phyloP scores from a whole-genome alignment of 2,888 invertebrate species.

The Chloromyia formosa region DNA sequence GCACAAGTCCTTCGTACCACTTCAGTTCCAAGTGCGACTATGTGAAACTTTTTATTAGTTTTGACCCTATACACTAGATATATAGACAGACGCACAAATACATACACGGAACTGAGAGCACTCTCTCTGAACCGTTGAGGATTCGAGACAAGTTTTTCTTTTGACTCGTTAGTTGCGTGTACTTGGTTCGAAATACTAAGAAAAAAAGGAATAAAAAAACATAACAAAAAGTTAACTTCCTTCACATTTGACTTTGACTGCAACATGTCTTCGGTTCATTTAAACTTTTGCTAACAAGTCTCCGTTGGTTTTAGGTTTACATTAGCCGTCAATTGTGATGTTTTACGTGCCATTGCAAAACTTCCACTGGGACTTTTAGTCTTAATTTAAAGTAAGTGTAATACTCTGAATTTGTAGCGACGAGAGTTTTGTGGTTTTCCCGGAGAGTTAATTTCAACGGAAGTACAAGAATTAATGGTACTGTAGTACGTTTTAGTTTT shows the following conservation, averaged over 20 bases:
- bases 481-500: no score
- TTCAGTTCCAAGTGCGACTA: conserved; percentile 33
- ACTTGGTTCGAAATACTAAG: no score
- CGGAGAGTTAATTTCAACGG: no score
- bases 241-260: neutral
- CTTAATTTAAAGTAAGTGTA: no score
- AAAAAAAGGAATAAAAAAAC: no score
- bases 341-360: neutral
- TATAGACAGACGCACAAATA: neutral
- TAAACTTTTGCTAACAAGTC: conserved; percentile 29
- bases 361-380: no score
- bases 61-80: conserved; percentile 25
- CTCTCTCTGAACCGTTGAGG: conserved; percentile 2
- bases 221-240: no score
- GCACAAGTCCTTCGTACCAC: neutral
- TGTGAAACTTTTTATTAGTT: conserved; percentile 42
- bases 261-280: conserved; percentile 41
- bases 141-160: conserved; percentile 31
- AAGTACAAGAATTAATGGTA: no score
- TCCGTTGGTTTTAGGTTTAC: conserved; percentile 12
- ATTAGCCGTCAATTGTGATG: conserved; percentile 33
- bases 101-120: no score
- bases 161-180: conserved; percentile 3
- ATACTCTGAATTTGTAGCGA: no score
- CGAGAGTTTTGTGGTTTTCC: no score